Evolutionary conservation across 2,888 invertebrate genomes (phyloP), one percentile per base, ranked within the genome.

Genomic region (Cataglyphis livida): DNA sequence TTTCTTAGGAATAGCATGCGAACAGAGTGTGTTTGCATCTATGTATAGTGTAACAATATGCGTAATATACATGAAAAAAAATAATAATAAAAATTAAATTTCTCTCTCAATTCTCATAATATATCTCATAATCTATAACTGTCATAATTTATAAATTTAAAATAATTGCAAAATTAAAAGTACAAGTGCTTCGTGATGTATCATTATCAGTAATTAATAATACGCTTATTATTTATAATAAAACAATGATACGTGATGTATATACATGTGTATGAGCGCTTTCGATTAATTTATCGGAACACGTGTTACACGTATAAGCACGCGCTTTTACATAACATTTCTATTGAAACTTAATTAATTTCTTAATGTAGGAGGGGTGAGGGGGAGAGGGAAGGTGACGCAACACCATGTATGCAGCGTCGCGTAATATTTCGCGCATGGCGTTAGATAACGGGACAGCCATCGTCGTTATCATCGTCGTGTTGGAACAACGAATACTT

Each of bases 371-470:
- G 6, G 7, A 5, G 25, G 25, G 25, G 25, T 1, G 1, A 0
- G n/a, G 7, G n/a, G 18, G n/a, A 1, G 1, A 1, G 48, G 6
- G 0, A 48, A 35, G 18, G 51, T 83, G 84, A 86, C 62, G 87
- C 51, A 84, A 87, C 70, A 57, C 59, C 57, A 70, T 25, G 7
- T 51, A 51, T 25, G 28, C 35, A 32, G 18, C 41, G 32, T 25
- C 78, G 59, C 10, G 21, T 54, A 44, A 78, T 62, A 66, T 62
- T 38, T 65, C n/a, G 41, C 44, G 51, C 44, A 28, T 57, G 70
- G 64, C 64, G 83, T 87, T 87, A 81, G 75, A 70, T 86, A 87
- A 83, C 81, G 82, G 81, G 79, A 83, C 64, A 73, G 21, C 68
- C 62, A 28, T 84, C 68, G 79, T 35, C 51, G 83, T 65, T 82